Conservation (phyloP, 2,113 vertebrate genomes). For the Cariama cristata region DNA sequence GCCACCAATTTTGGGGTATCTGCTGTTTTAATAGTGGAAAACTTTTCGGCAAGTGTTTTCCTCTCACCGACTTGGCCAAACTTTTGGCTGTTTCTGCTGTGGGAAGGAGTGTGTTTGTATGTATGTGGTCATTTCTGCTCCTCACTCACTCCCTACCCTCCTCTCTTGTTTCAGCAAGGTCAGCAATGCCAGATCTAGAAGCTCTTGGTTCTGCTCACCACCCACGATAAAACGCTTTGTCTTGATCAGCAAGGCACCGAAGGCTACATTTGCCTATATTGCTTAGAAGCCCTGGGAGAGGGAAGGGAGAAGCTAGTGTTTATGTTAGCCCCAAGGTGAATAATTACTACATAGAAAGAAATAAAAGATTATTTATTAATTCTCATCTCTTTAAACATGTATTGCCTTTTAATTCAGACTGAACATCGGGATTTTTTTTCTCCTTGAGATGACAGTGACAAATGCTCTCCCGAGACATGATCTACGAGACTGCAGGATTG, state of each 20-base stretch:
- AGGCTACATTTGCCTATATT: neutral
- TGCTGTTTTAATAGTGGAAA: neutral
- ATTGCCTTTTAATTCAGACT: conserved; percentile 20
- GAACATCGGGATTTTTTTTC: neutral
- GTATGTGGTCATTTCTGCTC: neutral
- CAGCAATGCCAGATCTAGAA: neutral
- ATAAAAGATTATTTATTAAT: conserved; percentile 6
- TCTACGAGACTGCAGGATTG: neutral
- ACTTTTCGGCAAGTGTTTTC: neutral
- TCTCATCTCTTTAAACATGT: neutral
- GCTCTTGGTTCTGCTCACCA: neutral
- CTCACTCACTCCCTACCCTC: neutral
- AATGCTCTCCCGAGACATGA: neutral
- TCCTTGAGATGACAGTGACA: neutral
- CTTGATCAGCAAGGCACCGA: neutral
- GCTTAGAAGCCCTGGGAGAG: neutral
- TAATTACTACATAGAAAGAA: neutral
- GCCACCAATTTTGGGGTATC: accelerated
- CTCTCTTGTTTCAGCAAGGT: neutral
- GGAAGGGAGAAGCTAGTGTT: neutral
- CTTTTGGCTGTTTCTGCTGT: neutral
- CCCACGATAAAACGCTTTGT: neutral
- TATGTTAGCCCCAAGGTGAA: neutral
- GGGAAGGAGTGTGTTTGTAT: accelerated
- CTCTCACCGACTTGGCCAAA: neutral